Base-by-base conservation (phyloP, 2,888 invertebrate genomes). In the Eupithecia tripunctaria region DNA sequence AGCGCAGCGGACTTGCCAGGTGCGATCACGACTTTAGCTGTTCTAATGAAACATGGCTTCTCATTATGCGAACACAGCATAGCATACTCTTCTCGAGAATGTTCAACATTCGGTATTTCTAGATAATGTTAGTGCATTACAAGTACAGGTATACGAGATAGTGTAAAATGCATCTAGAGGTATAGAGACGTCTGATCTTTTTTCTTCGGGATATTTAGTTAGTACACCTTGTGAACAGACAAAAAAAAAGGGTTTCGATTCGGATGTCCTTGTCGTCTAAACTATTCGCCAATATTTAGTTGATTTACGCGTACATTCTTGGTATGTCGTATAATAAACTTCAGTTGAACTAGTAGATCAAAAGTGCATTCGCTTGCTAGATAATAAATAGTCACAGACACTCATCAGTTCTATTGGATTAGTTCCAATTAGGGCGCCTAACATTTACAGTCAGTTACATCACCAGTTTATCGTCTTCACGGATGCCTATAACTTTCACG, bases 21-120 rank as follows among this genome's bases (percentile, higher is more conserved):
- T 91, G 91, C 86, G 80, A 87, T 86, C 87, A 86, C 85, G 85
- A 85, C 82, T 81, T 79, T 70, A 81, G 56, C 69, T 73, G 75
- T 76, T 76, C 76, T 79, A 78, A 79, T 76, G 76, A 76, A 79
- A 79, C 81, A 83, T 82, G 80, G 60, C 27, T 65, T 63, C 72
- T 67, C 67, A 72, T 75, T 75, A 75, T 72, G 60, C 60, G 41
- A 43, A 43, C 65, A 60, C 56, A 25, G 56, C 56, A 56, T 56
- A 14, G 56, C 56, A 56, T n/a, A 64, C 7, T 65, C 29, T 74
- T 74, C 66, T 68, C 38, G 60, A 51, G 56, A 71, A 68, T 62
- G 51, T 60, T 71, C 51, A 60, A 60, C 59, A 60, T 60, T 60
- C 0, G 29, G 60, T 18, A 56, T 25, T 25, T 60, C 27, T 15